Base-by-base conservation (phyloP, 1,140 invertebrate genomes). In the Apis laboriosa region DNA sequence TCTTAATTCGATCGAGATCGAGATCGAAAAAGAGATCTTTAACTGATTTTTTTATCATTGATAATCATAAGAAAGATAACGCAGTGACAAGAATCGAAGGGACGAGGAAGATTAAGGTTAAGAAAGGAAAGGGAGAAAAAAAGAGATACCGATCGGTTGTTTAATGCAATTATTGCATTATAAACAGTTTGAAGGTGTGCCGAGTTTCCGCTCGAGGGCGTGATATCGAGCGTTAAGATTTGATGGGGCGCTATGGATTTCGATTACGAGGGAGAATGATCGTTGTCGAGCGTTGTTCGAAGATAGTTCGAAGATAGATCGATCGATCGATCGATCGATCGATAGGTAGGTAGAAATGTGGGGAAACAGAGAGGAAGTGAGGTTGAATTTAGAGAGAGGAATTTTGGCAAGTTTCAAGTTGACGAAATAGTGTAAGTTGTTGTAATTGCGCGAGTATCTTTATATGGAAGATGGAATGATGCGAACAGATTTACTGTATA, bases 1-100 rank as follows among this genome's bases (percentile, higher is more conserved):
- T 17, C 49, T 2, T 17, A 19, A 56, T 12, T 11, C 49, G 24
- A 7, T 7, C 21, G 11, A 12, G 51, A 17, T 61, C 43, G 53
- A 51, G 51, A 55, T 53, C 34, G 2, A 68, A 73, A 82, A 56
- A 21, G 56, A 68, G 43, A 73, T 19, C 19, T 15, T 9, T 53
- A 43, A 19, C 12, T 43, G 34, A 43, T 3, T 80, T 58, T 3
- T 80, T 58, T 28, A 80, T 80, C 51, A 75, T 70, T 70, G 55
- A 13, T 76, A 82, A 80, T 84, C 72, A 84, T 67, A 43, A 9
- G 1, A 58, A 28, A 43, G 68, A 73, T 72, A 83, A 79, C 67
- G 2, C 28, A 72, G 58, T 56, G 81, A 72, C 56, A 72, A n/a
- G n/a, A 34, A 4, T 66, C 19, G 5, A 43, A 3, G 5, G 15